phyloP scores from a whole-genome alignment of 2,797 vertebrate genomes.

The Echiichthys vipera region DNA sequence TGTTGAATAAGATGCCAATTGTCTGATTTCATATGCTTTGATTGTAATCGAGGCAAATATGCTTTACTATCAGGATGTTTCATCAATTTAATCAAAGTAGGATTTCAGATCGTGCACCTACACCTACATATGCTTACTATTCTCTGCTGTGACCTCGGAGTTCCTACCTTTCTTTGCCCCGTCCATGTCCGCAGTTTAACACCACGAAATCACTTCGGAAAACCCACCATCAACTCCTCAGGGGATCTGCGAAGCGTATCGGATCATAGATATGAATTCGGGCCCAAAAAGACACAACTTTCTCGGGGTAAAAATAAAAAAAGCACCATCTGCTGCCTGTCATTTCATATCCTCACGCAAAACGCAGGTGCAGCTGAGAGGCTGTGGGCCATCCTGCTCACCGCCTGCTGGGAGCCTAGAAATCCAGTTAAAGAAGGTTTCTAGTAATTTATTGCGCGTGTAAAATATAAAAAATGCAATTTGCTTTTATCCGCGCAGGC shows the following conservation, averaged over 20 bases:
- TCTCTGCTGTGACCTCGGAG: no score
- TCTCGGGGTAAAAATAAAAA: not conserved
- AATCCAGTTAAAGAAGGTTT: constrained; percentile 56
- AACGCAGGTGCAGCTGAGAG: constrained; percentile 34
- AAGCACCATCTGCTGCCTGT: constrained; percentile 36
- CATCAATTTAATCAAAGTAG: not conserved
- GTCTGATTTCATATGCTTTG: not conserved
- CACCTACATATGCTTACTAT: rapidly evolving
- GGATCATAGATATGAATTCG: constrained; percentile 48
- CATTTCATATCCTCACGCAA: constrained; percentile 51
- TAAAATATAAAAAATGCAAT: not conserved
- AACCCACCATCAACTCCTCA: constrained; percentile 68
- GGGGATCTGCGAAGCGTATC: constrained; percentile 34
- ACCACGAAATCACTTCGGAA: constrained; percentile 55
- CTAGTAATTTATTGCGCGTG: constrained; percentile 5
- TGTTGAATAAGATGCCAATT: not conserved
- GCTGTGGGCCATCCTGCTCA: constrained; percentile 40
- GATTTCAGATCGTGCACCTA: not conserved
- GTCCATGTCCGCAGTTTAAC: constrained; percentile 73
- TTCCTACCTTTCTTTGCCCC: constrained; percentile 76
- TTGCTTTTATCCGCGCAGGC: constrained; percentile 25
- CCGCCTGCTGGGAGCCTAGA: not conserved
- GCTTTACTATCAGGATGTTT: not conserved
- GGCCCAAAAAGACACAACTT: constrained; percentile 14
- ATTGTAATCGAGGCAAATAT: not conserved